Conservation (phyloP, 2,113 vertebrate genomes). For the Sitta europaea region DNA sequence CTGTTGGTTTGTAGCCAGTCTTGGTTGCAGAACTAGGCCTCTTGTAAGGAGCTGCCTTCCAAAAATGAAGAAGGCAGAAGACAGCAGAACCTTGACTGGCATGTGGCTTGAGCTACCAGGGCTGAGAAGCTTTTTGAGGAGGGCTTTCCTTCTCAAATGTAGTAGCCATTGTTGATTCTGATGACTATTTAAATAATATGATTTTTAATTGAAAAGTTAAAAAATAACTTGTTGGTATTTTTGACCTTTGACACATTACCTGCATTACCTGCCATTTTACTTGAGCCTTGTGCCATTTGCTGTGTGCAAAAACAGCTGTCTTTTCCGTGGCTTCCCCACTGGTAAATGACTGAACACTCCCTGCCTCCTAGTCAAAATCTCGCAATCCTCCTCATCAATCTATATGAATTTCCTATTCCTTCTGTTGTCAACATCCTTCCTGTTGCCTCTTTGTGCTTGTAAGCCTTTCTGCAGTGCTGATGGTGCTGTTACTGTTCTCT, state of each 20-base stretch:
- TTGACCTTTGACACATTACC: background rate
- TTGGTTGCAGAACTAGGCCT: background rate
- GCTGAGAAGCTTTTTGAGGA: background rate
- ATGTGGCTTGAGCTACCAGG: accelerated
- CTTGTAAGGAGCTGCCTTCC: background rate
- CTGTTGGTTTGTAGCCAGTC: background rate
- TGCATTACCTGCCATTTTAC: background rate
- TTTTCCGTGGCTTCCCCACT: background rate
- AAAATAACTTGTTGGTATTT: background rate
- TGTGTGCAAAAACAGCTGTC: background rate
- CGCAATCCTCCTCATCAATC: background rate
- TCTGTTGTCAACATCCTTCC: background rate
- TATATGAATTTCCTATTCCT: background rate
- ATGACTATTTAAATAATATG: background rate
- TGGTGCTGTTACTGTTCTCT: background rate
- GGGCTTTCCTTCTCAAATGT: background rate
- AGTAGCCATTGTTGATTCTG: background rate
- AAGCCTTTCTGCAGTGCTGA: background rate
- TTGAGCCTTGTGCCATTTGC: background rate
- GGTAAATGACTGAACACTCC: background rate
- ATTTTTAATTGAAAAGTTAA: background rate
- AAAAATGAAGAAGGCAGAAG: background rate
- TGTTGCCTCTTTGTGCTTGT: background rate
- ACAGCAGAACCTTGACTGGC: background rate
- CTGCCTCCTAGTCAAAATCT: background rate